Percentiles rank a stretch among this genome's conserved stretches.
These are phyloP conservation scores for Platynereis dumerilii DNA, from an alignment of 2,888 invertebrate species.

Conservation along the genomic window DNA sequence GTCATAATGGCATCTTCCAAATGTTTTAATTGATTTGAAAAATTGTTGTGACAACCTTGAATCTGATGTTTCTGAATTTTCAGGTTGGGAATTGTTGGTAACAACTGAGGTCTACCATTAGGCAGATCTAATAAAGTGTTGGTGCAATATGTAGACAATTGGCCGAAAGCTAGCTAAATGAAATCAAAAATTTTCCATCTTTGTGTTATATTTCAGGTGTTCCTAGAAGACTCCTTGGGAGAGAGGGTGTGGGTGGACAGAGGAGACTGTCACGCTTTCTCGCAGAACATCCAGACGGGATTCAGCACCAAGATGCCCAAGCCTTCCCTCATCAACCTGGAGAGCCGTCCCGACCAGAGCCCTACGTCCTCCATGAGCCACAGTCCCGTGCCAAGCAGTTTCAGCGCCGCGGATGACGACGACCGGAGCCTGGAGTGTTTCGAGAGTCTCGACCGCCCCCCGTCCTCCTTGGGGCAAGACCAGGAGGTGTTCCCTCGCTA, in stretches of 20 bases:
- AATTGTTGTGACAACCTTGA: constrained; percentile 7
- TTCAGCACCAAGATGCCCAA: constrained; percentile 80
- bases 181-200: neutral
- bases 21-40: neutral
- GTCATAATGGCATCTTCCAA: too few species aligned
- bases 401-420: constrained; percentile 43
- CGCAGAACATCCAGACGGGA: constrained; percentile 87
- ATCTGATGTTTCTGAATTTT: too few species aligned
- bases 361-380: constrained; percentile 72
- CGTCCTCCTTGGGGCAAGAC: constrained; percentile 10
- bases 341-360: constrained; percentile 70
- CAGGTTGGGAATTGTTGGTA: too few species aligned
- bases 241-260: constrained; percentile 95
- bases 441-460: constrained; percentile 23
- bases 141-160: too few species aligned
- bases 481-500: constrained; percentile 59
- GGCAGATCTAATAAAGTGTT: too few species aligned
- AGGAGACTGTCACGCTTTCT: constrained; percentile 86
- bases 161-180: too few species aligned
- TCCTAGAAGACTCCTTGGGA: constrained; percentile 91
- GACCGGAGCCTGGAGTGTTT: constrained; percentile 42
- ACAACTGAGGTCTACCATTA: too few species aligned
- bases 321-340: constrained; percentile 63
- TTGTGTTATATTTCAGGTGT: constrained; percentile 69
- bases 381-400: constrained; percentile 13